Percentiles rank a stretch among this genome's conserved stretches.
Conservation (phyloP, 2,113 vertebrate species). For the Notarius lentiginosus region DNA sequence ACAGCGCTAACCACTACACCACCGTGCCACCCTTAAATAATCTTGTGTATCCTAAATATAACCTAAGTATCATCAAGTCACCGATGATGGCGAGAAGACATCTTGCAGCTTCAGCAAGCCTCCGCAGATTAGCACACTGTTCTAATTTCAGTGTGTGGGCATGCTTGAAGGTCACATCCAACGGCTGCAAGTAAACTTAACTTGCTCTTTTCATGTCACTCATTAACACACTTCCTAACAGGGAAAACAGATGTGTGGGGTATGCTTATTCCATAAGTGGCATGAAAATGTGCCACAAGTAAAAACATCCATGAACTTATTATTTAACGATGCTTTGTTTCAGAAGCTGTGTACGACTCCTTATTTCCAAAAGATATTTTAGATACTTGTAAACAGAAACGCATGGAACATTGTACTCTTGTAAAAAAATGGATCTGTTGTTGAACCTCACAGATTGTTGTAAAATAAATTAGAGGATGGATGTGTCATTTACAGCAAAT, state of each 20-base stretch:
- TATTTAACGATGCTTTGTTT: constrained; percentile 6
- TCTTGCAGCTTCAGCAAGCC: background rate
- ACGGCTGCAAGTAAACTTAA: constrained; percentile 17
- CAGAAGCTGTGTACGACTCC: background rate
- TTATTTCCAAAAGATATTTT: constrained; percentile 24
- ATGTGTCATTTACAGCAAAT: constrained; percentile 33
- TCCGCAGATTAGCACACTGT: background rate
- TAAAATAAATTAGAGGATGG: constrained; percentile 47
- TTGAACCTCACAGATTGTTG: constrained; percentile 15
- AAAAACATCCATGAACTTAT: constrained; percentile 24
- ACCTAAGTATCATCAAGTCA: background rate
- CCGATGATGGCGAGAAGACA: background rate
- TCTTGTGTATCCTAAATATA: background rate
- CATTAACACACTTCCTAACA: constrained; percentile 42
- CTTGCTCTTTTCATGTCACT: constrained; percentile 36
- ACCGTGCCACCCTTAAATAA: too few species aligned
- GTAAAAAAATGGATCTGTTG: constrained; percentile 35
- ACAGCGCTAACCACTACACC: too few species aligned
- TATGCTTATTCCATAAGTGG: constrained; percentile 3
- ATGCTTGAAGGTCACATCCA: constrained; percentile 38
- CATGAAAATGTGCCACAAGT: constrained; percentile 1
- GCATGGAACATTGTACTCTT: constrained; percentile 23
- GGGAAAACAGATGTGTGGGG: constrained; percentile 40
- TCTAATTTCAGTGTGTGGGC: constrained; percentile 25
- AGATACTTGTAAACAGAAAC: constrained; percentile 35